Evolutionary conservation across 2,113 vertebrate genomes (phyloP).

Genomic region (Xenus cinereus): DNA sequence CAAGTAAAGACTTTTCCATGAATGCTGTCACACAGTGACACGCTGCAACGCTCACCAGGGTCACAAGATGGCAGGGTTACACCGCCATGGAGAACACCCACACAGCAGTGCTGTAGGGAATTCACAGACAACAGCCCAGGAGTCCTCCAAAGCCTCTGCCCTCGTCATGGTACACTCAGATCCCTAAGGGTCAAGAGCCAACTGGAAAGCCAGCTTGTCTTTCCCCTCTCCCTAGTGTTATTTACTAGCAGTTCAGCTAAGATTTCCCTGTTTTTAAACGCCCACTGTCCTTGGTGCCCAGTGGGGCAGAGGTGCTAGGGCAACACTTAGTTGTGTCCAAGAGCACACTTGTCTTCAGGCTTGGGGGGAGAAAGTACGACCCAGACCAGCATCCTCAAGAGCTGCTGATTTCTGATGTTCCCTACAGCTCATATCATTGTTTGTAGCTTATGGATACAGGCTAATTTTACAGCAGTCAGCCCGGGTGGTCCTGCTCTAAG

Average conservation of each 20-base stretch:
- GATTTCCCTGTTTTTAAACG: background rate
- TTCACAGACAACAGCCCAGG: rapidly evolving
- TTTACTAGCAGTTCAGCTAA: background rate
- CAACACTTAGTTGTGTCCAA: background rate
- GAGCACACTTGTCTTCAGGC: background rate
- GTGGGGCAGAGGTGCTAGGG: rapidly evolving
- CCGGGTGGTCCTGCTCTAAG: background rate
- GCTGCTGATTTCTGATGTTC: background rate
- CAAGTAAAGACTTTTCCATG: background rate
- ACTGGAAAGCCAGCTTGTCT: background rate
- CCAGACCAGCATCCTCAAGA: background rate
- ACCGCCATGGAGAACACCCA: background rate
- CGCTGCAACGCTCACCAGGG: background rate
- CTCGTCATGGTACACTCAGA: rapidly evolving
- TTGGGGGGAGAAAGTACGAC: background rate
- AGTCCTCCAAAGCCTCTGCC: background rate
- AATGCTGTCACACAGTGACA: background rate
- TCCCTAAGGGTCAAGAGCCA: background rate
- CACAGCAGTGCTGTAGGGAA: rapidly evolving
- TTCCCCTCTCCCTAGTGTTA: background rate
- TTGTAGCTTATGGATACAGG: background rate
- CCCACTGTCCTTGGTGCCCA: background rate
- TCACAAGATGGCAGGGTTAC: background rate
- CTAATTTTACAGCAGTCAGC: background rate
- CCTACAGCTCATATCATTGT: no score